Conservation (phyloP, 2,113 vertebrate species). For the Coregonus clupeaformis region DNA sequence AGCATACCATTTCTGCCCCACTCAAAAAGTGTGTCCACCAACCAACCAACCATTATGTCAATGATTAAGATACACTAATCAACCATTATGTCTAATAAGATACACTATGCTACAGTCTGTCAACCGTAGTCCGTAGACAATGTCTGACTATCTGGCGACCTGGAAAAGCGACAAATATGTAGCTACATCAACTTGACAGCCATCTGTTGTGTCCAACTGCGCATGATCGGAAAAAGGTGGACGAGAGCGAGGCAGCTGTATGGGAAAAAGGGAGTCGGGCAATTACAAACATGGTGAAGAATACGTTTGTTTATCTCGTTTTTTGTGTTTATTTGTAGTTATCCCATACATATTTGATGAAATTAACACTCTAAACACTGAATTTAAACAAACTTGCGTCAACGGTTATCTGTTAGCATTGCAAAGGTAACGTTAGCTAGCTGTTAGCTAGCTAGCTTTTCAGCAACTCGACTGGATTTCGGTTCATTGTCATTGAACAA, state of each 20-base stretch:
- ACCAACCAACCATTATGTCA: too few relatives aligned
- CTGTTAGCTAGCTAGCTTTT: constrained; percentile 27
- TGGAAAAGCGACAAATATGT: not conserved
- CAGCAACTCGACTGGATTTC: not conserved
- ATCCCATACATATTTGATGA: not conserved
- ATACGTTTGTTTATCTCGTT: constrained; percentile 7
- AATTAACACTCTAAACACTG: not conserved
- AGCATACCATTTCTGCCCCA: too few relatives aligned
- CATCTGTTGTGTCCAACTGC: not conserved
- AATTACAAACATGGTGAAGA: constrained; percentile 79
- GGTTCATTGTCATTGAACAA: constrained; percentile 3
- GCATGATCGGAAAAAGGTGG: not conserved
- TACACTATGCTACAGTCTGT: too few relatives aligned
- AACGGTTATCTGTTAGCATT: not conserved
- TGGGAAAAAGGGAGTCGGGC: constrained; percentile 74
- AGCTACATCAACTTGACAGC: not conserved
- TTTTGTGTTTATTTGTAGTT: not conserved
- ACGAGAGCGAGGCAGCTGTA: not conserved
- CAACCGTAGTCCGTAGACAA: too few relatives aligned
- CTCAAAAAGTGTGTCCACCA: too few relatives aligned
- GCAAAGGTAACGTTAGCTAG: constrained; percentile 51
- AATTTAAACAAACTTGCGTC: too few relatives aligned
- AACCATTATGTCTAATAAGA: too few relatives aligned
- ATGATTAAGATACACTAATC: too few relatives aligned
- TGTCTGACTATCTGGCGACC: too few relatives aligned